Conservation (phyloP, 2,113 vertebrate genomes). For the Zosterops hypoxanthus region DNA sequence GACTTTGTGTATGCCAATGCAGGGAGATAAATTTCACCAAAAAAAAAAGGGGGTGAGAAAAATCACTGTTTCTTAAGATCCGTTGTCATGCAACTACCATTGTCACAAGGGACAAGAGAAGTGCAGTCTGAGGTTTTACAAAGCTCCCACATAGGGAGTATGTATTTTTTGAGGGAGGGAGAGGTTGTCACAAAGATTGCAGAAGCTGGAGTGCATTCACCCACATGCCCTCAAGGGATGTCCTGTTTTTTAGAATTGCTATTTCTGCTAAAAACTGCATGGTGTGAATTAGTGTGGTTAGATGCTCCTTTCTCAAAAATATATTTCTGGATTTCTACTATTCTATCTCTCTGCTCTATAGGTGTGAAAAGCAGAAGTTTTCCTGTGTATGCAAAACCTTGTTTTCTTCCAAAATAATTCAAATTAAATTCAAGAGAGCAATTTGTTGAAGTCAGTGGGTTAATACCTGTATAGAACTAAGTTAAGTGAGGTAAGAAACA, state of each 20-base stretch:
- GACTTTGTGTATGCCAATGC: background rate
- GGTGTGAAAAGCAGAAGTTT: background rate
- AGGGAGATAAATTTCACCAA: background rate
- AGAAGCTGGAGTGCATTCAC: background rate
- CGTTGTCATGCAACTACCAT: background rate
- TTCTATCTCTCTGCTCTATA: background rate
- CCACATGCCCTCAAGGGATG: background rate
- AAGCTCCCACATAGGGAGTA: background rate
- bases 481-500: background rate
- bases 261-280: background rate
- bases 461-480: background rate
- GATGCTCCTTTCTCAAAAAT: background rate
- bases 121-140: background rate
- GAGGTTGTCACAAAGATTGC: background rate
- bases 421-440: background rate
- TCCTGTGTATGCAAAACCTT: rapidly evolving
- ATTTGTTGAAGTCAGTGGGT: background rate
- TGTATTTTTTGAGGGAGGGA: background rate
- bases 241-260: background rate
- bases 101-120: background rate
- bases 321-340: background rate
- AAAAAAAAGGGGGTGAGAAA: background rate
- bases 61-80: background rate
- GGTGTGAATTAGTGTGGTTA: background rate
- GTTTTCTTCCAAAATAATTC: background rate